These are phyloP conservation scores for Lissonota sp. DNA, from an alignment of 2,888 invertebrate genomes.

Conservation along the genomic window DNA sequence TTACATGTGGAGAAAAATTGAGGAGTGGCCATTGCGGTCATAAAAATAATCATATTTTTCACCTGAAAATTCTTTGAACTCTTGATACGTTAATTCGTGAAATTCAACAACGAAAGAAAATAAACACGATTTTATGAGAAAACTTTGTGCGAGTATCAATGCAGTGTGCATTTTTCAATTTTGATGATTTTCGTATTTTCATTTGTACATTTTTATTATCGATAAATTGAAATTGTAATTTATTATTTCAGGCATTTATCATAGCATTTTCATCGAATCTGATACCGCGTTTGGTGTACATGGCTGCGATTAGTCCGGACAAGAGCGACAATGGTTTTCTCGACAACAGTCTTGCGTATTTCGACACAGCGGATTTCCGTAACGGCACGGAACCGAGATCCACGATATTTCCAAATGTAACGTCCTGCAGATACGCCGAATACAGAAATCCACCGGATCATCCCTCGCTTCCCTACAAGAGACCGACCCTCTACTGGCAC, in stretches of 20 bases:
- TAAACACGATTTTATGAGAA: too few species aligned
- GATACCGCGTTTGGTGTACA: slow-evolving; percentile 91
- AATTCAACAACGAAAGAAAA: too few species aligned
- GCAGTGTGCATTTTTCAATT: too few species aligned
- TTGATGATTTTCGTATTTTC: too few species aligned
- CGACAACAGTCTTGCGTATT: slow-evolving; percentile 88
- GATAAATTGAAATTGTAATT: slow-evolving; percentile 24
- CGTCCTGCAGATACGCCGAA: slow-evolving; percentile 89
- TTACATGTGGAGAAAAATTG: too few species aligned
- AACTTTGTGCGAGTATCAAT: too few species aligned
- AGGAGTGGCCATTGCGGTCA: too few species aligned
- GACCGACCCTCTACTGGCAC: slow-evolving; percentile 94
- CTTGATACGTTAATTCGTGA: neutral
- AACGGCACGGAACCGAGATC: slow-evolving; percentile 78
- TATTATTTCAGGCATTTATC: slow-evolving; percentile 88
- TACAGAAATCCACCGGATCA: slow-evolving; percentile 90
- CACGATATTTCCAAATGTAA: slow-evolving; percentile 77
- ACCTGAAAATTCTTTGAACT: slow-evolving; percentile 22
- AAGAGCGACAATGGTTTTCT: slow-evolving; percentile 87
- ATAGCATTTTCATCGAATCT: slow-evolving; percentile 94
- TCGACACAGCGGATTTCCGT: slow-evolving; percentile 87
- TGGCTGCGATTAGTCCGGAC: slow-evolving; percentile 84
- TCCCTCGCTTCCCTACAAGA: slow-evolving; percentile 86
- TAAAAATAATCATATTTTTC: neutral
- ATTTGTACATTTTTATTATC: neutral